Conservation (phyloP, 2,113 vertebrate species). For the Polypterus senegalus region DNA sequence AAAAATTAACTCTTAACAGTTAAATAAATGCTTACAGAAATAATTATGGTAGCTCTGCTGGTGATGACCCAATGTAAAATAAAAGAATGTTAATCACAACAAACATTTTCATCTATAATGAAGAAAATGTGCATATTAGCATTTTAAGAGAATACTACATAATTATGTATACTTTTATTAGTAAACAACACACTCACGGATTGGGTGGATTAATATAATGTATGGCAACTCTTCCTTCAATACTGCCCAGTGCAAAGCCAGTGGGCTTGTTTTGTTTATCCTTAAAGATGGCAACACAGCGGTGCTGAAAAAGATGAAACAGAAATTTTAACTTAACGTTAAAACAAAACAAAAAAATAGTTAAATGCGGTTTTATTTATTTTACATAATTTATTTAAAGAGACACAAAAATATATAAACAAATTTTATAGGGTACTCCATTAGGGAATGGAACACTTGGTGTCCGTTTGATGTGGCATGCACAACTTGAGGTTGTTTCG, state of each 20-base stretch:
- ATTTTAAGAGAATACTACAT: background rate
- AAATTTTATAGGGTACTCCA: too few species aligned
- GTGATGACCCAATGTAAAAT: too few species aligned
- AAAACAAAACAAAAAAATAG: too few species aligned
- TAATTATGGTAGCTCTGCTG: background rate
- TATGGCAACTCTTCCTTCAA: slow-evolving; percentile 93
- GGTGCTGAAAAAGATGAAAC: slow-evolving; percentile 55
- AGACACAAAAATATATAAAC: too few species aligned
- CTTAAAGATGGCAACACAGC: slow-evolving; percentile 97
- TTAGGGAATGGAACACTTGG: too few species aligned
- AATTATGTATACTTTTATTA: too few species aligned
- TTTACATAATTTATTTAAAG: too few species aligned
- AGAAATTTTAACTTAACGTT: too few species aligned
- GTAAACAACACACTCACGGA: slow-evolving; percentile 63
- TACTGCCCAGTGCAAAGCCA: slow-evolving; percentile 93
- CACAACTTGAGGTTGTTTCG: too few species aligned
- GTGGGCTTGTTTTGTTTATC: slow-evolving; percentile 98
- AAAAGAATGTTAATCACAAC: background rate
- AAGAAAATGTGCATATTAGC: background rate
- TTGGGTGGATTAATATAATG: slow-evolving; percentile 97
- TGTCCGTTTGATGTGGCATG: too few species aligned
- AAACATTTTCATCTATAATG: background rate
- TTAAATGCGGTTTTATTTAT: too few species aligned
- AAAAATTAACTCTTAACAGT: too few species aligned
- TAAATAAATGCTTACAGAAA: background rate